A percentile compares a stretch with the other conserved stretches of the same genome.
These are phyloP conservation scores for Pocillopora meandrina DNA, from an alignment of 92 coral and sea anemone genomes.

Conservation along the genomic window DNA sequence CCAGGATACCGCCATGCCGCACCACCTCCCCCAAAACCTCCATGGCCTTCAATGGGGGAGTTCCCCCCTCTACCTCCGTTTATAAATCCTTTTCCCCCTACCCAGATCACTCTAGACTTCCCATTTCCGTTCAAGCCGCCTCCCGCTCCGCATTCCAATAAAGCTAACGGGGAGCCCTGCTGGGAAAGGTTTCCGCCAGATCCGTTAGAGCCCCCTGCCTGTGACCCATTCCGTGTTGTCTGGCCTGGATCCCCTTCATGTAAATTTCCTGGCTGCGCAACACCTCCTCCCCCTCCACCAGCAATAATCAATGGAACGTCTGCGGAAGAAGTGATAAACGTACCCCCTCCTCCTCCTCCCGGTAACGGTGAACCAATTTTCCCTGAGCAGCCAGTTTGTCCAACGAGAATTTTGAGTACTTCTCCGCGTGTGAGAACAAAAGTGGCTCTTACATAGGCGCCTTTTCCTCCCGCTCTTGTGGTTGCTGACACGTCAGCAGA, in stretches of 20 bases:
- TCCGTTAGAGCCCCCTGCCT: constrained; percentile 65
- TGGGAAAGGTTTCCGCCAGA: constrained; percentile 45
- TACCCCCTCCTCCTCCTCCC: constrained; percentile 91
- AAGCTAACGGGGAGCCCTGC: too few relatives aligned
- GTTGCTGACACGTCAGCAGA: too few relatives aligned
- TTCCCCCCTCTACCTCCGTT: constrained; percentile 68
- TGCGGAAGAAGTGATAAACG: constrained; percentile 54
- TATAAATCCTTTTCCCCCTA: constrained; percentile 52
- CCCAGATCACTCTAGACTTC: neutral
- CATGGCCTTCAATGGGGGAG: neutral
- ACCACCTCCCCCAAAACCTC: constrained; percentile 88
- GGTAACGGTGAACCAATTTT: constrained; percentile 2
- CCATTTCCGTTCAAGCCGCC: constrained; percentile 72
- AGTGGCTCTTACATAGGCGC: constrained; percentile 73
- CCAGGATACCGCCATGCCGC: constrained; percentile 66
- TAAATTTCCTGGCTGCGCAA: constrained; percentile 29
- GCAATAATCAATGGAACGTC: constrained; percentile 61
- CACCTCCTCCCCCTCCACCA: constrained; percentile 92
- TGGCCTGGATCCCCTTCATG: constrained; percentile 79
- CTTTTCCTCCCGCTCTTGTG: constrained; percentile 70
- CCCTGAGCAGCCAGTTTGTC: constrained; percentile 49
- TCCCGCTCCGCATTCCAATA: constrained; percentile 51
- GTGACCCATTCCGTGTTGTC: constrained; percentile 60
- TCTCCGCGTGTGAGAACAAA: constrained; percentile 54
- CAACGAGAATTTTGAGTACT: constrained; percentile 78